Base-by-base conservation (phyloP, 2,888 invertebrate genomes). In the Leptopilina syphax region DNA sequence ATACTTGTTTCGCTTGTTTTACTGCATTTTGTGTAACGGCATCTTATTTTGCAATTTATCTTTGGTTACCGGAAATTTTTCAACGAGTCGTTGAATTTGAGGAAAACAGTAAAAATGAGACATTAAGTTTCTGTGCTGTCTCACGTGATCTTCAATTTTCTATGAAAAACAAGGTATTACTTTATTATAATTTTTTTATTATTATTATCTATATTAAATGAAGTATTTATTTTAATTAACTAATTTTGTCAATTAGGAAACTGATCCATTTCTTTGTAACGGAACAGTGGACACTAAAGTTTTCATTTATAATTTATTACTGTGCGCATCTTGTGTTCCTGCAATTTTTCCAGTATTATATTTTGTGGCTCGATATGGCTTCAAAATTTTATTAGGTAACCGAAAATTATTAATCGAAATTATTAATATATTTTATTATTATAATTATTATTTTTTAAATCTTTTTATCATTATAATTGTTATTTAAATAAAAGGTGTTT, bases 11-110 rank as follows among this genome's bases (percentile, higher is more conserved):
- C 8, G 73, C 57, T 34, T 73, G 54, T 34, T 9, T 57, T n/a
- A 27, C 73, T 54, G 54, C 73, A 5, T 73, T 73, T 57, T 73
- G 54, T 27, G 54, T 73, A 9, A 54, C 73, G 60, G 95, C 96
- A 92, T 97, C 97, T 88, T 97, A 97, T 92, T 97, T 97, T 92
- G 97, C 97, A 9, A 92, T 97, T 73, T 97, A 96, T 95, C 94
- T 97, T 90, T 97, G 97, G 97, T 96, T 97, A 92, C 97, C 97
- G 9, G 97, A 97, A 91, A 92, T 97, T 85, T 97, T 97, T 92
- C 86, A 87, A 92, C 95, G 97, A 78, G 96, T 96, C 91, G 96
- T 96, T 86, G 94, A 95, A 87, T 96, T 95, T 90, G 96, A 96
- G 89, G 90, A 92, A 27, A 91, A 92, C 5, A 94, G 95, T 92